phyloP scores from a whole-genome alignment of 2,888 invertebrate species.

The Pterobdella sp. region DNA sequence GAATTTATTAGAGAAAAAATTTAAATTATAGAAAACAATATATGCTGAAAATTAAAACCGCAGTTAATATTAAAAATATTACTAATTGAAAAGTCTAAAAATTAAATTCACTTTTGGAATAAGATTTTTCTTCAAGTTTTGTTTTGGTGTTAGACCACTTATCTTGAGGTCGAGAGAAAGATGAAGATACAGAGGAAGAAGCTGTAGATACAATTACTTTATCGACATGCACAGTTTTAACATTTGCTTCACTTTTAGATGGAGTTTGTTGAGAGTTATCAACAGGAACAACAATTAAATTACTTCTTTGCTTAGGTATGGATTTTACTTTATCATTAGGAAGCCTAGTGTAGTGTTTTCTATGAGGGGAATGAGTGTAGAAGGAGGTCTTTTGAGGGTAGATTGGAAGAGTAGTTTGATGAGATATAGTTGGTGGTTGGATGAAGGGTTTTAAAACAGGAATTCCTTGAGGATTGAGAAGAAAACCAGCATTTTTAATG shows the following conservation, averaged over 20 bases:
- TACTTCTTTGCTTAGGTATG: background rate
- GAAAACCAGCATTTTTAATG: no score
- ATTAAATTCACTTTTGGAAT: constrained; percentile 13
- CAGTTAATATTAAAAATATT: background rate
- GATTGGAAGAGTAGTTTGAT: background rate
- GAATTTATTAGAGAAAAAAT: background rate
- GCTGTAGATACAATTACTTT: background rate
- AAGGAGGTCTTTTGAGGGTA: background rate
- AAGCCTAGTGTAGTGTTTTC: background rate
- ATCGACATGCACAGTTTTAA: background rate
- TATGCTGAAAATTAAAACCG: background rate
- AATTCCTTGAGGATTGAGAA: background rate
- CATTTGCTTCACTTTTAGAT: background rate
- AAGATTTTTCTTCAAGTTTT: background rate
- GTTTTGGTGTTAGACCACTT: background rate
- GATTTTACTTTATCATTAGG: background rate
- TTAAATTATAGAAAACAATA: background rate
- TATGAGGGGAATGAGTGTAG: background rate
- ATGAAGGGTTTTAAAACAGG: background rate
- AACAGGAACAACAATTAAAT: constrained; percentile 2
- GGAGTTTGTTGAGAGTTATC: constrained; percentile 5
- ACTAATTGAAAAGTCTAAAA: background rate
- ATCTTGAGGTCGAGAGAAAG: constrained; percentile 4
- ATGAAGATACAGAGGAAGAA: background rate
- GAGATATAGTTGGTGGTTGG: no score